Evolutionary conservation across 1,140 invertebrate genomes (phyloP).

Genomic region (Trichonephila clavipes): DNA sequence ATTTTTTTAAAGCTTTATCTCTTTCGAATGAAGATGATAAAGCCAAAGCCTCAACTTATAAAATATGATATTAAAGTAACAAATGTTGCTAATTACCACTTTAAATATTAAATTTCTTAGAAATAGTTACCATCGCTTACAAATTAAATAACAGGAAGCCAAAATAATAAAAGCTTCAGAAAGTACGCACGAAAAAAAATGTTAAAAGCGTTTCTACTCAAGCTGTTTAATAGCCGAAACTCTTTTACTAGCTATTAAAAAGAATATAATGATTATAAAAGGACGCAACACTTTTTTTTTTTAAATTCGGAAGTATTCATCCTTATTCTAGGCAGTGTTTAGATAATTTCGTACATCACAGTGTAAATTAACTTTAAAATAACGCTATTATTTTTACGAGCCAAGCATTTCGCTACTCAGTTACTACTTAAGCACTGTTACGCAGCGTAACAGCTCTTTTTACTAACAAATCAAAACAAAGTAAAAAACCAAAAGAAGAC

Average conservation of each 20-base stretch:
- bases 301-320: no score
- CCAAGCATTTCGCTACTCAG: background rate
- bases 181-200: background rate
- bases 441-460: background rate
- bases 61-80: background rate
- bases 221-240: background rate
- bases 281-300: no score
- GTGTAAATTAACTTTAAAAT: constrained; percentile 17
- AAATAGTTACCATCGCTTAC: background rate
- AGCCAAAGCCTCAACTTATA: background rate
- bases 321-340: background rate
- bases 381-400: constrained; percentile 6
- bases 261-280: no score
- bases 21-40: no score
- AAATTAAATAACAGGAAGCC: background rate
- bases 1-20: no score
- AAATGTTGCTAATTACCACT: background rate
- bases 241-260: background rate
- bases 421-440: background rate
- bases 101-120: background rate
- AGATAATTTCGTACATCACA: background rate
- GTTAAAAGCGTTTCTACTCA: background rate
- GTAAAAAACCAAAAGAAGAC: background rate
- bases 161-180: background rate
- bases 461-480: background rate